These are phyloP conservation scores for Periophthalmus magnuspinnatus DNA, from an alignment of 2,797 vertebrate species.

Conservation along the genomic window DNA sequence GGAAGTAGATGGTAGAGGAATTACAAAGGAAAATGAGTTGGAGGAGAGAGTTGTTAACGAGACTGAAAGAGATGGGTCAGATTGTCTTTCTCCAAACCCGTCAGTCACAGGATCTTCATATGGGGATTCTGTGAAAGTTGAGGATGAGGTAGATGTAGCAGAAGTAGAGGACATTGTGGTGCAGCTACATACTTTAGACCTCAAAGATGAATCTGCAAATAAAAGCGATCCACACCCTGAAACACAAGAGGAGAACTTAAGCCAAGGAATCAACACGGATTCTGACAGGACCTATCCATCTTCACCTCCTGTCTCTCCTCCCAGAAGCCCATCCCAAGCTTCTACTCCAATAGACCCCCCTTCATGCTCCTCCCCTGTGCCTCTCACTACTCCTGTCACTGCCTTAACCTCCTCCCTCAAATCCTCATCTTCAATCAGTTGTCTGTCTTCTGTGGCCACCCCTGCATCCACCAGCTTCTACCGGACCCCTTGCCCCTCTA, in stretches of 20 bases:
- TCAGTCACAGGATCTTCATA: slow-evolving; percentile 16
- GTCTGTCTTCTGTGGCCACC: slow-evolving; percentile 19
- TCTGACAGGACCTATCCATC: slow-evolving; percentile 31
- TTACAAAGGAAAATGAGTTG: slow-evolving; percentile 35
- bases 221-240: not conserved
- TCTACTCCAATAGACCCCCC: not conserved
- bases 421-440: slow-evolving; percentile 26
- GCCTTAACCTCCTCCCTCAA: slow-evolving; percentile 12
- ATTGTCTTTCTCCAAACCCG: slow-evolving; percentile 28
- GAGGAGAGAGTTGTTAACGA: slow-evolving; percentile 41
- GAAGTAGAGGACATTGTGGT: slow-evolving; percentile 60
- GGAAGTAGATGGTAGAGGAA: slow-evolving; percentile 33
- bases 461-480: slow-evolving; percentile 28
- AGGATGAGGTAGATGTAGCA: not conserved
- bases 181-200: slow-evolving; percentile 81
- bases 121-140: slow-evolving; percentile 34
- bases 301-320: slow-evolving; percentile 30
- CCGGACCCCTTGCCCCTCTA: slow-evolving; percentile 53
- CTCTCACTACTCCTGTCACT: slow-evolving; percentile 28
- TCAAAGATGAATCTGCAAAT: slow-evolving; percentile 52
- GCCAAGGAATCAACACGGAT: slow-evolving; percentile 57
- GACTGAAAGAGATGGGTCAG: slow-evolving; percentile 22
- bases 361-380: slow-evolving; percentile 25
- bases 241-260: slow-evolving; percentile 50
- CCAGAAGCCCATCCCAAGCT: slow-evolving; percentile 14